A percentile compares a stretch with the other conserved stretches of the same genome.
phyloP scores from a whole-genome alignment of 2,113 vertebrate genomes.

The Sinosuthora webbiana region DNA sequence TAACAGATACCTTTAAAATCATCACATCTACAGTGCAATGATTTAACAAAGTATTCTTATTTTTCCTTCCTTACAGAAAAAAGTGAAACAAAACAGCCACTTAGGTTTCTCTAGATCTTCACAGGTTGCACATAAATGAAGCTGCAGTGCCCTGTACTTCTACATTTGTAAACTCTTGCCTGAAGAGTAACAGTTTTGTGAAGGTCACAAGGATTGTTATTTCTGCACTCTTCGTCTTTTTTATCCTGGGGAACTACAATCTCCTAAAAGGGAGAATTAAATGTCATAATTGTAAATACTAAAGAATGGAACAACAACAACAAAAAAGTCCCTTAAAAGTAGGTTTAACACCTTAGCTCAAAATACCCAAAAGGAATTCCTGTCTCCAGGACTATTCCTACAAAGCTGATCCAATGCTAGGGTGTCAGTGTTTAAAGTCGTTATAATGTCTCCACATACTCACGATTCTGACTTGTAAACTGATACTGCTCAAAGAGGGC shows the following conservation, averaged over 20 bases:
- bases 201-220: background rate
- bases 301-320: conserved; percentile 10
- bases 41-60: background rate
- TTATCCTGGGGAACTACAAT: background rate
- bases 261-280: conserved; percentile 1
- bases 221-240: background rate
- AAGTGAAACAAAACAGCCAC: background rate
- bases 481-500: conserved; percentile 50
- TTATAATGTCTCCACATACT: conserved; percentile 4
- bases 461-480: conserved; percentile 46
- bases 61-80: background rate
- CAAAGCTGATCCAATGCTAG: background rate
- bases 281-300: conserved; percentile 22
- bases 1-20: background rate
- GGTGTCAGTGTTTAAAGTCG: conserved; percentile 1
- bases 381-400: conserved; percentile 29
- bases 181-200: background rate
- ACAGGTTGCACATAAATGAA: background rate
- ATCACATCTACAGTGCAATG: background rate
- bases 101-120: background rate
- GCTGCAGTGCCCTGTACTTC: background rate
- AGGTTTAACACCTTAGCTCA: conserved; percentile 49
- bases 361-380: conserved; percentile 20
- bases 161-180: background rate
- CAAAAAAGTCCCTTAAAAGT: background rate